Evolutionary conservation across 2,888 invertebrate species (phyloP).

Genomic region (Gymnosoma rotundatum): DNA sequence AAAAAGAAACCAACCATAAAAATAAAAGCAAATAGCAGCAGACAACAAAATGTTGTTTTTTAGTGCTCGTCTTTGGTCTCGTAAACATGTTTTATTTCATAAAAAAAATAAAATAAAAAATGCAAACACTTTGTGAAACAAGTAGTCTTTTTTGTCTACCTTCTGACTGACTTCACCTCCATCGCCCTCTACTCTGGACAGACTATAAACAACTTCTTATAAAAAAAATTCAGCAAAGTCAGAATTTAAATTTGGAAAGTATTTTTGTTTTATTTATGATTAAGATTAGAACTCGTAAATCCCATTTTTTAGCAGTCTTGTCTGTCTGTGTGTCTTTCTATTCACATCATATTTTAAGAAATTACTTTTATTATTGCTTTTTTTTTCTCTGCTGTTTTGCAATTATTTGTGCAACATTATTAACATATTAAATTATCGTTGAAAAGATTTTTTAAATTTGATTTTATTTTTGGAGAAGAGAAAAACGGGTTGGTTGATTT

Average conservation of each 20-base stretch:
- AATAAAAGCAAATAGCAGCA: background rate
- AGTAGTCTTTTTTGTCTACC: background rate
- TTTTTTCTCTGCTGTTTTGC: background rate
- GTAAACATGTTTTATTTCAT: background rate
- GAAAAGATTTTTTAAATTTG: constrained; percentile 1
- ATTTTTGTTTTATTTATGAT: background rate
- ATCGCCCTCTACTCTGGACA: background rate
- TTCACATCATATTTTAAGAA: constrained; percentile 1
- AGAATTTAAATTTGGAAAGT: constrained; percentile 28
- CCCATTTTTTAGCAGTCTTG: background rate
- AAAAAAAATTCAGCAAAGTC: background rate
- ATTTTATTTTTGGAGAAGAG: constrained; percentile 7
- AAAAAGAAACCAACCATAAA: background rate
- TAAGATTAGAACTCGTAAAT: too few relatives aligned
- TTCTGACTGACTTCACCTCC: background rate
- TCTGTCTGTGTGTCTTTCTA: background rate
- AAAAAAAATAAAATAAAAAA: background rate
- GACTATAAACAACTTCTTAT: background rate
- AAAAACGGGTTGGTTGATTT: constrained; percentile 8
- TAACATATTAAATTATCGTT: constrained; percentile 16
- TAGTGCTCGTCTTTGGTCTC: background rate
- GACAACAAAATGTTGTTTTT: background rate
- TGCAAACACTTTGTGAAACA: constrained; percentile 13
- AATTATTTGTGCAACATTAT: background rate
- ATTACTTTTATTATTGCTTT: background rate